phyloP scores from a whole-genome alignment of 1,140 invertebrate genomes.

The Macrosteles quadrilineatus region DNA sequence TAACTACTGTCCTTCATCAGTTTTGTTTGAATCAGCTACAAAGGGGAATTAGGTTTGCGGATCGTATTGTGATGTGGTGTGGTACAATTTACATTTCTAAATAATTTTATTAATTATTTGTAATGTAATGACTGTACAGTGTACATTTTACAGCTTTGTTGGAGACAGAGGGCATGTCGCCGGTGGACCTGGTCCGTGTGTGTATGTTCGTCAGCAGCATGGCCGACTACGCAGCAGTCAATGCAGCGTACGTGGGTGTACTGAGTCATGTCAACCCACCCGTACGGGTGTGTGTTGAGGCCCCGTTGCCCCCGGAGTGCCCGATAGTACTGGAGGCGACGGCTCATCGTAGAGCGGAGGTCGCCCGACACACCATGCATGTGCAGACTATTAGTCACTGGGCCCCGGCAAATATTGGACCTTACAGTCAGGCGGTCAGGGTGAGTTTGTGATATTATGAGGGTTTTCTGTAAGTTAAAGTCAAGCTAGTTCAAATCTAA shows the following conservation, averaged over 20 bases:
- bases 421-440: constrained; percentile 89
- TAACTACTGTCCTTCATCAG: too few relatives aligned
- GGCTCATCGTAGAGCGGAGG: constrained; percentile 56
- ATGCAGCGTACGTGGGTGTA: constrained; percentile 72
- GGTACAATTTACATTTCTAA: too few relatives aligned
- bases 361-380: constrained; percentile 74
- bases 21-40: too few relatives aligned
- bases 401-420: constrained; percentile 94
- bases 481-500: too few relatives aligned
- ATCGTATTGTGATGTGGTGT: too few relatives aligned
- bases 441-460: constrained; percentile 59
- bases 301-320: constrained; percentile 67
- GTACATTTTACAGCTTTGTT: constrained; percentile 58
- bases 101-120: too few relatives aligned
- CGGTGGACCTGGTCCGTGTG: constrained; percentile 74
- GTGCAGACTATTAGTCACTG: constrained; percentile 94
- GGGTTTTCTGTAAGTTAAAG: too few relatives aligned
- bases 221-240: constrained; percentile 73
- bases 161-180: constrained; percentile 57
- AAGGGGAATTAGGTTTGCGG: too few relatives aligned
- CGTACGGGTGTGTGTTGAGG: constrained; percentile 84
- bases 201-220: constrained; percentile 83
- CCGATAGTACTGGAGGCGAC: constrained; percentile 78
- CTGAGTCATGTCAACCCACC: constrained; percentile 83
- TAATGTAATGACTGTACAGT: too few relatives aligned